Conservation (phyloP, 1,140 invertebrate species). For the Drosophila cardini region DNA sequence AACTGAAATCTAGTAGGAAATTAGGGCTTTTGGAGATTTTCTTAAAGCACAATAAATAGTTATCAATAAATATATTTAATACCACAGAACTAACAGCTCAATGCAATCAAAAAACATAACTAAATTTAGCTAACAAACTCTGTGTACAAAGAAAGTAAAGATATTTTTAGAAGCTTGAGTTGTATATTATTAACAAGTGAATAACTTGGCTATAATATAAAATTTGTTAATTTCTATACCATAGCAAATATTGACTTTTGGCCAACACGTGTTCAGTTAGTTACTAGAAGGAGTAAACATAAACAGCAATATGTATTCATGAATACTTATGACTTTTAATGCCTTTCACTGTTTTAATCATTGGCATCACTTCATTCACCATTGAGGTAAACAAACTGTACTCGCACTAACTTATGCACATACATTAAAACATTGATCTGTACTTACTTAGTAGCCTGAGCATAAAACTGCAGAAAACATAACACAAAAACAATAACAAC, state of each 20-base stretch:
- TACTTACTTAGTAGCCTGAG: conserved; percentile 32
- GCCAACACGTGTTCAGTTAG: not conserved
- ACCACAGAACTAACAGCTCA: too few species aligned
- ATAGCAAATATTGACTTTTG: conserved; percentile 8
- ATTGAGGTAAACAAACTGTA: conserved; percentile 10
- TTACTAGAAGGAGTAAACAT: not conserved
- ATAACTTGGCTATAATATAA: not conserved
- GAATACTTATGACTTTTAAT: conserved; percentile 1
- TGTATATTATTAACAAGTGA: too few species aligned
- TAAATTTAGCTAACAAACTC: too few species aligned
- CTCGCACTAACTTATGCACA: conserved; percentile 21
- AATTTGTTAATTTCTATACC: not conserved
- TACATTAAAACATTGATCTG: conserved; percentile 13
- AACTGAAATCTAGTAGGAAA: not conserved
- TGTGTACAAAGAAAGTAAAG: too few species aligned
- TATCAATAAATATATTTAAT: too few species aligned
- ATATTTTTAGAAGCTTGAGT: not conserved
- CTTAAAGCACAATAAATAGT: too few species aligned
- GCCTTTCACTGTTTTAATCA: conserved; percentile 1
- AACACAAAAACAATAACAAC: conserved; percentile 29
- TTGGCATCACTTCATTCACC: conserved; percentile 3
- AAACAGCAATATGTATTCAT: too few species aligned
- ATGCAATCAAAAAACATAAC: too few species aligned
- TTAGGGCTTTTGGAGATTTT: not conserved
- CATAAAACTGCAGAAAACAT: conserved; percentile 50